Conservation (phyloP, 2,888 invertebrate species). For the Rotaria socialis region DNA sequence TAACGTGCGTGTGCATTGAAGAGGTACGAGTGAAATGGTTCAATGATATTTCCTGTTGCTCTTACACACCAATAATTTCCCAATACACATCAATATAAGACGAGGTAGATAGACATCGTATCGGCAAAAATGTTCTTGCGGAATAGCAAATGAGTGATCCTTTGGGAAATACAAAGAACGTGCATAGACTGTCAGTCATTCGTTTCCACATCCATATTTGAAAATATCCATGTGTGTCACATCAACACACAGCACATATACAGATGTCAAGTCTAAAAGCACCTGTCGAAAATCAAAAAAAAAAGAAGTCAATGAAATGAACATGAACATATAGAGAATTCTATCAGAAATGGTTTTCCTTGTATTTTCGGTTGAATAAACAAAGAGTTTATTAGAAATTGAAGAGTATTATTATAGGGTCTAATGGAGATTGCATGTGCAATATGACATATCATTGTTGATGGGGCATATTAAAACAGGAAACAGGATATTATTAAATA, state of each 20-base stretch:
- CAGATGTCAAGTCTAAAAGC: not conserved
- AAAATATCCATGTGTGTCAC: not conserved
- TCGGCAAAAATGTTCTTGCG: not conserved
- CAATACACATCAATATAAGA: not conserved
- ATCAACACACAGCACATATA: not conserved
- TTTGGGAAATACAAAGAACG: not conserved
- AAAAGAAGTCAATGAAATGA: not conserved
- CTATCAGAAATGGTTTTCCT: not conserved
- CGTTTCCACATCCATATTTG: not conserved
- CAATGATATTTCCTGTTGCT: not conserved
- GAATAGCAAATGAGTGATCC: not conserved
- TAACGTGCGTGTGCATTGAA: not conserved
- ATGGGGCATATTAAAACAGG: not conserved
- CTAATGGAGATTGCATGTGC: not conserved
- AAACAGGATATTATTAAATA: not conserved
- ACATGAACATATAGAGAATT: not conserved
- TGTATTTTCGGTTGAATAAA: not conserved
- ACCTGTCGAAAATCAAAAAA: constrained; percentile 11
- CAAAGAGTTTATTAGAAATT: not conserved
- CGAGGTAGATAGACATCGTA: not conserved
- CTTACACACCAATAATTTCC: not conserved
- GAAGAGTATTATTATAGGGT: not conserved
- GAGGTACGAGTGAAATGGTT: not conserved
- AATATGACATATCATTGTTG: not conserved
- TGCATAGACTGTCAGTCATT: not conserved